These are phyloP conservation scores for Falcunculus frontatus DNA, from an alignment of 2,113 vertebrate species.

Conservation along the genomic window DNA sequence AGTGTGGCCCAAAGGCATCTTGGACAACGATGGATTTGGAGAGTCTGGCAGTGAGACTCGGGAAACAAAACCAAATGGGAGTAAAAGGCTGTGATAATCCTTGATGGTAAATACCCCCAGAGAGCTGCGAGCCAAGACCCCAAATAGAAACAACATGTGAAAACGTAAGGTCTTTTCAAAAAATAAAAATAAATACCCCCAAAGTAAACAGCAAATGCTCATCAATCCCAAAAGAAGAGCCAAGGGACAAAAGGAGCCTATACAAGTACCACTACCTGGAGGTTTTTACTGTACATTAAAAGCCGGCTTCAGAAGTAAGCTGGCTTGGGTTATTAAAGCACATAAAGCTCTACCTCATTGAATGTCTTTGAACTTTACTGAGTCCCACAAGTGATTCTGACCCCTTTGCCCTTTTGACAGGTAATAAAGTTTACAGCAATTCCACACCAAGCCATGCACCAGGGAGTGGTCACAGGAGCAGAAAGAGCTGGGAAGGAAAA, in stretches of 20 bases:
- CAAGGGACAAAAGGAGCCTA: conserved; percentile 21
- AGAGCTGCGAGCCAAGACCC: background rate
- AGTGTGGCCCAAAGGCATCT: background rate
- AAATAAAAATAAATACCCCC: background rate
- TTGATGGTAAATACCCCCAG: background rate
- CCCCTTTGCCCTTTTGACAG: conserved; percentile 95
- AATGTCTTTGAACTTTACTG: conserved; percentile 97
- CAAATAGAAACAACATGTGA: background rate
- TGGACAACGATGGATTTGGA: background rate
- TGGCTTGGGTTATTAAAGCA: conserved; percentile 88
- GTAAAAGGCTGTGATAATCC: background rate
- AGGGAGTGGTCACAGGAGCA: conserved; percentile 80
- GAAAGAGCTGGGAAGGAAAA: conserved; percentile 75
- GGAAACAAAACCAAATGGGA: conserved; percentile 14
- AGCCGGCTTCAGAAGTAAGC: conserved; percentile 80
- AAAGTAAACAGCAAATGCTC: background rate
- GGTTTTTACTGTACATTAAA: conserved; percentile 80
- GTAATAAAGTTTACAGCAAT: conserved; percentile 99
- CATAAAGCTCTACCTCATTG: conserved; percentile 85
- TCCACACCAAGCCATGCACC: conserved; percentile 97
- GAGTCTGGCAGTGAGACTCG: background rate
- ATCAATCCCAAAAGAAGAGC: conserved; percentile 19
- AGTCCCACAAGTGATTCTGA: conserved; percentile 91
- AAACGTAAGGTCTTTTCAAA: background rate
- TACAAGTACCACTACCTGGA: conserved; percentile 50